Evolutionary conservation across 2,113 vertebrate genomes (phyloP), one percentile per base, ranked within the genome.

Genomic region (Cochlearius cochlearius): DNA sequence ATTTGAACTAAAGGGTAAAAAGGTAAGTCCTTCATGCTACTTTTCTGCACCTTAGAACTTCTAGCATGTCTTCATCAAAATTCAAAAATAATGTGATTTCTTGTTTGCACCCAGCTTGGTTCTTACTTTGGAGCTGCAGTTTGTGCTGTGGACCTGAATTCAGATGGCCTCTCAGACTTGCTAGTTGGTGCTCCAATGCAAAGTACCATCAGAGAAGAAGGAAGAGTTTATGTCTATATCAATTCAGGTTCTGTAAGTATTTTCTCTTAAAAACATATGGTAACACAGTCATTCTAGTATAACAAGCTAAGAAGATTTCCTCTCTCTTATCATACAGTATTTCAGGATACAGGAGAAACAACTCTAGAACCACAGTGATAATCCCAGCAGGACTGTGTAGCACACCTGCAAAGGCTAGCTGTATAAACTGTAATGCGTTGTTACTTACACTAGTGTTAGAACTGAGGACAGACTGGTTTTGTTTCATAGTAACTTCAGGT

Each of bases 81-180:
- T 60, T 59, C 2, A 29, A 22, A 91, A 50, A 26, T 43, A 50
- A 29, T 9, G 23, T 43, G 18, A 71, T 74, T 90, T 87, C 29
- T 68, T 87, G 17, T 94, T 72, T 81, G 30, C 86, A 49, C 32
- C 26, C 92, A 99, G 99, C 98, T 99, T 77, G 99, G 99, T 68
- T 99, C 99, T 10, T 99, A 99, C 90, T 99, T 99, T 30, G 99
- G 99, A 91, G 98, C 99, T 82, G 98, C 99, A 69, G 88, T 99
- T 59, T 99, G 99, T 86, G 99, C 96, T 0, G 98, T 99, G 81
- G 99, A 99, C 97, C 98, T 99, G 94, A 99, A 99, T 7, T 97
- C 98, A 11, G 99, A 99, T 47, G 99, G 99, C 49, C 97, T 99
- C 34, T 99, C 99, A 7, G 99, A 99, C 87, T 98, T 99, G 45